Base-by-base conservation (phyloP, 2,113 vertebrate species). In the Labeo catla region DNA sequence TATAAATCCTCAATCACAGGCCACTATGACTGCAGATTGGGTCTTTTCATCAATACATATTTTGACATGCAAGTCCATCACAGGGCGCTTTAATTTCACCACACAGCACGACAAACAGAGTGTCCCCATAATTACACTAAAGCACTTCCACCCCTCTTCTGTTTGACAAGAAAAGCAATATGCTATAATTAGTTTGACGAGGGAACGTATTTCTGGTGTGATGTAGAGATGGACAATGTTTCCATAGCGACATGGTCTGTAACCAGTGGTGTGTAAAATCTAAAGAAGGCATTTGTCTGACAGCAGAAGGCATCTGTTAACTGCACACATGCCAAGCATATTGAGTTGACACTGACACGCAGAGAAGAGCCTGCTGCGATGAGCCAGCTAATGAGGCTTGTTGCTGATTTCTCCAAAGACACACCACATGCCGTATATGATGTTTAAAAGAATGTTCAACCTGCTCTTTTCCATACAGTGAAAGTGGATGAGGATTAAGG, bases 151-250 rank as follows among this genome's bases (percentile, higher is more conserved):
- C 92, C 87, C 89, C 95, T 95, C 96, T 96, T 96, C 97, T 96
- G 96, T 97, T 94, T 95, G 95, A 97, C 97, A 96, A 96, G 96
- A 97, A 94, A 97, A 97, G 97, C 96, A 95, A 96, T 96, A 96
- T 95, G 96, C 96, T 96, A 95, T 98, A 98, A 98, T 99, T 97
- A 97, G 96, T 96, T 96, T 97, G 97, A 98, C 97, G 96, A 95
- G 94, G 94, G 95, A 93, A 93, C 91, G 93, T 93, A 90, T 96
- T 98, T 98, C 96, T 95, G 93, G 96, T 97, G 95, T 96, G 95
- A 96, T 96, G 96, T 94, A 95, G 90, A 96, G 96, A 97, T 97
- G 96, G 97, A 95, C 94, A 94, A 96, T 94, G 97, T 99, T 97
- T 94, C 97, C 95, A 96, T 98, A 96, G 97, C 92, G 95, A 98